Base-by-base conservation (phyloP, 2,888 invertebrate species). In the Lepidocyrtinus sp. region DNA sequence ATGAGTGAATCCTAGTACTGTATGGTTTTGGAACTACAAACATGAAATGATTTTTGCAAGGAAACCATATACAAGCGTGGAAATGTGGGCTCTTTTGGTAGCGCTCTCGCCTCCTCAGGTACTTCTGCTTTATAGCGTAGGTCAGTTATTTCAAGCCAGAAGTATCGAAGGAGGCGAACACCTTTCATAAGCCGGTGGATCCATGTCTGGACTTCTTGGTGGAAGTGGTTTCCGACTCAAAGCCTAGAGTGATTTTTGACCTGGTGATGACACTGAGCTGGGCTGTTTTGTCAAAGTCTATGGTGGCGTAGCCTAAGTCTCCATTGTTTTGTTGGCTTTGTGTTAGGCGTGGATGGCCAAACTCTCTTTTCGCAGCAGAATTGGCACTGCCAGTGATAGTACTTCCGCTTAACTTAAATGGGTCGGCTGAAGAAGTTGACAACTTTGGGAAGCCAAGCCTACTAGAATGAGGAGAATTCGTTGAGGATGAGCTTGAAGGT, bases 261-360 rank as follows among this genome's bases (percentile, higher is more conserved):
- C 86, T 75, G 12, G 86, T 86, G 50, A 85, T 84, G n/a, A 82
- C 81, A 26, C 85, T 85, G 26, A 98, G 91, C 22, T 97, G 97
- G 72, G 94, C 94, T 0, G 98, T 98, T 90, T 95, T 95, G 87
- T 96, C 94, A 89, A 98, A 97, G 90, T 98, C 98, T 86, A 98
- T 98, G 0, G 95, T 95, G 7, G 95, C 95, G 88, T 97, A 97
- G 68, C 95, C 94, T 63, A 88, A 87, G 17, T 86, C 85, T 9
- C 82, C 72, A 12, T 77, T 72, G 25, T 77, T 77, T 22, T 15
- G 69, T 74, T 17, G 65, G 22, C 50, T 26, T 21, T 46, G 45
- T 25, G 70, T 78, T 46, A 68, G 12, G 36, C 27, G 36, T 67
- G 61, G 69, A 62, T 26, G 62, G 61, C 64, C n/a, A 21, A 36